Percentiles rank a stretch among this genome's conserved stretches.
These are phyloP conservation scores for Seira sanloemensis DNA, from an alignment of 2,888 invertebrate genomes.

Conservation along the genomic window DNA sequence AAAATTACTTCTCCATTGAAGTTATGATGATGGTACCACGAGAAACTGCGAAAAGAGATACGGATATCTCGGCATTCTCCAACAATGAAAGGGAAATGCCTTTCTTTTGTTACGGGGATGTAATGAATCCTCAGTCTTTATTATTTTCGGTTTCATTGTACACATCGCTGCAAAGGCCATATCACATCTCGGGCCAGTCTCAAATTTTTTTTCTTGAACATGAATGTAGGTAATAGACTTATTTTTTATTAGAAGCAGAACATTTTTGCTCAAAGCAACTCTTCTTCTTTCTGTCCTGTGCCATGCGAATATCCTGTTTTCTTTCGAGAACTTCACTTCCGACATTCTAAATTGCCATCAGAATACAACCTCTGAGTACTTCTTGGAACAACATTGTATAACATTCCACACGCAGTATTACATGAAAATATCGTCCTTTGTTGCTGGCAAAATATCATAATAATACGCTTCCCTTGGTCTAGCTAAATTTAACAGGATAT, in stretches of 20 bases:
- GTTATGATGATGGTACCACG: neutral
- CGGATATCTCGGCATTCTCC: neutral
- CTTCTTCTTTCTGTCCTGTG: neutral
- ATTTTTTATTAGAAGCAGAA: slow-evolving; percentile 37
- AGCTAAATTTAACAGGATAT: neutral
- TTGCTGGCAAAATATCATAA: neutral
- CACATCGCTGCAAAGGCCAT: neutral
- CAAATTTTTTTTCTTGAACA: neutral
- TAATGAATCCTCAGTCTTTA: neutral
- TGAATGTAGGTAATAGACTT: slow-evolving; percentile 30
- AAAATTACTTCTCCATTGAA: neutral
- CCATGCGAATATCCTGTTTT: neutral
- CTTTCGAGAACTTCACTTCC: slow-evolving; percentile 41
- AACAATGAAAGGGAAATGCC: neutral
- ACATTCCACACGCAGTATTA: neutral
- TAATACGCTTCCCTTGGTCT: neutral
- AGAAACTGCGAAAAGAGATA: neutral
- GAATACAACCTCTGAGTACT: slow-evolving; percentile 45
- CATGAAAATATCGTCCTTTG: neutral
- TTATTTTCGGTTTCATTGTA: neutral
- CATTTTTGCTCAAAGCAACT: neutral
- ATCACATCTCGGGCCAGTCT: neutral
- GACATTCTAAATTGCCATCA: slow-evolving; percentile 59
- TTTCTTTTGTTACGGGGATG: neutral
- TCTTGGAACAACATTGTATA: slow-evolving; percentile 10